A percentile compares a stretch with the other conserved stretches of the same genome.
These are phyloP conservation scores for Epistrophe grossulariae DNA, from an alignment of 2,888 invertebrate genomes.

Conservation along the genomic window DNA sequence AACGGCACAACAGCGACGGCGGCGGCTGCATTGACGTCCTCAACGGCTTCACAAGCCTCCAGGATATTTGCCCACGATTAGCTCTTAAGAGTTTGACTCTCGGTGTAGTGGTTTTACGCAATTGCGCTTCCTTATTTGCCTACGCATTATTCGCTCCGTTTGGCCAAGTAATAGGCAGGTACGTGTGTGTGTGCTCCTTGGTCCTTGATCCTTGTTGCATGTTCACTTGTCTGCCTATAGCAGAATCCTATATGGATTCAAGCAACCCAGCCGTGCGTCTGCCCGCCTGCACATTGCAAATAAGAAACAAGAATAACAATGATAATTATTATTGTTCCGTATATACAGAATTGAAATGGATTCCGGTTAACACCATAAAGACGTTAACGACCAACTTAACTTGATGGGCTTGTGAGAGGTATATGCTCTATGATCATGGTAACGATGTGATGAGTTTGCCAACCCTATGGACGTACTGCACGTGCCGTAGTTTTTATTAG, in stretches of 20 bases:
- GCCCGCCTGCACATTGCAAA: conserved; percentile 67
- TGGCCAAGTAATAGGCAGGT: conserved; percentile 71
- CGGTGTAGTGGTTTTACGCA: conserved; percentile 72
- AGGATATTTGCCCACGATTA: conserved; percentile 78
- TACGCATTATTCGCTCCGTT: conserved; percentile 74
- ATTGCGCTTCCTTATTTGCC: conserved; percentile 75
- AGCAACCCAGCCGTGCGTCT: neutral
- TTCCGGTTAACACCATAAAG: conserved; percentile 76
- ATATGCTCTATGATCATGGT: conserved; percentile 16
- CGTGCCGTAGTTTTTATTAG: conserved; percentile 72
- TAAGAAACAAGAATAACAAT: conserved; percentile 66
- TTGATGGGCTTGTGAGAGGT: conserved; percentile 26
- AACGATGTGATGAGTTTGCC: conserved; percentile 10
- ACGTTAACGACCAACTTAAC: conserved; percentile 65
- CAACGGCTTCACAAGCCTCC: conserved; percentile 62
- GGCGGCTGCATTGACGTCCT: neutral
- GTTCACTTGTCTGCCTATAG: conserved; percentile 69
- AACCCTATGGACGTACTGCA: conserved; percentile 60
- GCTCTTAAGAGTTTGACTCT: conserved; percentile 76
- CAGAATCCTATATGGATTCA: neutral
- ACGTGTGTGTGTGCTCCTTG: conserved; percentile 26
- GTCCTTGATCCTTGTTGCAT: conserved; percentile 32
- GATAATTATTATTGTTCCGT: conserved; percentile 74
- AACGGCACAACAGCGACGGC: neutral
- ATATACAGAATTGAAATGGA: conserved; percentile 73